Percentiles rank a stretch among this genome's conserved stretches.
phyloP scores from a whole-genome alignment of 1,140 invertebrate genomes.

The Mamestra configurata region DNA sequence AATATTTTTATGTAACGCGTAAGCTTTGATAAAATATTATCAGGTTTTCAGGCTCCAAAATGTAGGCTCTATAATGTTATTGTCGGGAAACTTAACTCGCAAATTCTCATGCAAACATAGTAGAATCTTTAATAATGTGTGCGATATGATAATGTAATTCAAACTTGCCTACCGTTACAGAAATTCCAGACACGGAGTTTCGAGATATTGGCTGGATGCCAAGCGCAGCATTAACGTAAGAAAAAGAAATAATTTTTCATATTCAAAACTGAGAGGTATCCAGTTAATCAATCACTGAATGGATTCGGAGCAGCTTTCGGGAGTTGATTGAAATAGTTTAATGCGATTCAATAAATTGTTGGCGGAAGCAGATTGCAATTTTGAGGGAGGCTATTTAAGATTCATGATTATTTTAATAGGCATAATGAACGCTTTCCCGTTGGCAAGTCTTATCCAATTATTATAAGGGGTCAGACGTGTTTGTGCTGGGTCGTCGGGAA shows the following conservation, averaged over 20 bases:
- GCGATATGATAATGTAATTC: slow-evolving; percentile 28
- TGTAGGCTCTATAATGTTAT: background rate
- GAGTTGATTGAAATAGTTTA: slow-evolving; percentile 9
- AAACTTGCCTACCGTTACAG: slow-evolving; percentile 6
- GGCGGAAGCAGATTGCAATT: background rate
- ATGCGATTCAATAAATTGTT: slow-evolving; percentile 11
- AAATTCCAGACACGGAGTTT: slow-evolving; percentile 15
- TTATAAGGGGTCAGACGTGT: too few species aligned
- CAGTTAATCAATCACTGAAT: background rate
- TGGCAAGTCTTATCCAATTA: too few species aligned
- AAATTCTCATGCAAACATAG: background rate
- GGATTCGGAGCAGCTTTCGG: background rate
- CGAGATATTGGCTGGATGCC: slow-evolving; percentile 14
- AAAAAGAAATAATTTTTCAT: slow-evolving; percentile 20
- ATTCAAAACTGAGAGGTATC: background rate
- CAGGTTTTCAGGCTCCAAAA: background rate
- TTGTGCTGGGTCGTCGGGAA: too few species aligned
- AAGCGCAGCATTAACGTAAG: background rate
- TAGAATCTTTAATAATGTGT: slow-evolving; percentile 9
- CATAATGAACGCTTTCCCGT: too few species aligned
- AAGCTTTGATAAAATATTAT: background rate
- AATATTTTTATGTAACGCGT: background rate
- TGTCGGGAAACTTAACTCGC: background rate
- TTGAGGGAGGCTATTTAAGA: background rate
- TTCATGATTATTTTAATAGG: background rate